Evolutionary conservation across 2,113 vertebrate genomes (phyloP).

Genomic region (Sorex fumeus): DNA sequence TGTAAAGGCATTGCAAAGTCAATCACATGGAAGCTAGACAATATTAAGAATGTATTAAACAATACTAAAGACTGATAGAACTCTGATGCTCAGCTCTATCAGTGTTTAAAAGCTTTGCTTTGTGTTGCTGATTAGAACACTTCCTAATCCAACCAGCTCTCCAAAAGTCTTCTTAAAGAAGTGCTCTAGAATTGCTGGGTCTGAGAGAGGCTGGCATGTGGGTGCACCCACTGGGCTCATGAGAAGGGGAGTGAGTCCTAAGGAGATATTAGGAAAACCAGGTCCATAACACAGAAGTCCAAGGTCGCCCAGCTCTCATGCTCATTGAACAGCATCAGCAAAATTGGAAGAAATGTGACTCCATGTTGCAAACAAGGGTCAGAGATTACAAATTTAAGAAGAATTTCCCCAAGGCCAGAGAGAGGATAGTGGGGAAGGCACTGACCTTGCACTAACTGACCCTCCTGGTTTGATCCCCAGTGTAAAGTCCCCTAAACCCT

Average conservation of each 20-base stretch:
- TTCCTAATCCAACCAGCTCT: conserved; percentile 11
- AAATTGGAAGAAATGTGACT: background rate
- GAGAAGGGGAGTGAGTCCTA: too few species aligned
- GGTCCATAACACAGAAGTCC: background rate
- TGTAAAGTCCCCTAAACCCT: too few species aligned
- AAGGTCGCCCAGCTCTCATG: background rate
- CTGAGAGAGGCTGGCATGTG: background rate
- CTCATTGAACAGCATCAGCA: conserved; percentile 1
- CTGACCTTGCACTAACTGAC: too few species aligned
- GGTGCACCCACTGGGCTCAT: background rate
- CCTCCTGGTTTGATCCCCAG: too few species aligned
- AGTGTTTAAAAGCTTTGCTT: background rate
- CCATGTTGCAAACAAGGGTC: background rate
- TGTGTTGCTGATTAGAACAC: background rate
- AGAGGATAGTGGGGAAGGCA: background rate
- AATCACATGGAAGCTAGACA: background rate
- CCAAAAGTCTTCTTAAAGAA: background rate
- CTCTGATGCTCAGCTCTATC: background rate
- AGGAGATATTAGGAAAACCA: background rate
- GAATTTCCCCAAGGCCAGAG: background rate
- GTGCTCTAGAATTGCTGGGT: background rate
- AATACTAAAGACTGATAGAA: too few species aligned
- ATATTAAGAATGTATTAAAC: background rate
- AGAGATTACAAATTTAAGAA: background rate
- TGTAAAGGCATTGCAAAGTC: background rate